phyloP scores from a whole-genome alignment of 2,113 vertebrate genomes.

The Suncus etruscus region DNA sequence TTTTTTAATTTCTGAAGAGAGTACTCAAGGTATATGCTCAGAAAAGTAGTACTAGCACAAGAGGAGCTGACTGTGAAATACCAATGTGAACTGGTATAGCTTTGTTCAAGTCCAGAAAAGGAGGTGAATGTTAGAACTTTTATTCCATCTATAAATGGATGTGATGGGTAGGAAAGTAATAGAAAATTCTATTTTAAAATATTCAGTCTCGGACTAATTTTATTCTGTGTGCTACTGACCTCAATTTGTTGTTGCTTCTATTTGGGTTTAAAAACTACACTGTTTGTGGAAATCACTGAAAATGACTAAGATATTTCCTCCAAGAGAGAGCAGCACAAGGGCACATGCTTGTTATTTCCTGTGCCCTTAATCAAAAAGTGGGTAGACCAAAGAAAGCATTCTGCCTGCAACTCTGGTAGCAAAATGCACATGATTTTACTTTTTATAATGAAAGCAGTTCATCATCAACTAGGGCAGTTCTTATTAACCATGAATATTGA shows the following conservation, averaged over 20 bases:
- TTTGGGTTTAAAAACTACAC: not conserved
- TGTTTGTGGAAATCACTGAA: not conserved
- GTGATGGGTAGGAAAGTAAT: not conserved
- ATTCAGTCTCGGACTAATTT: constrained; percentile 5
- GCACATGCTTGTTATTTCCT: not conserved
- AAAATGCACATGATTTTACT: not conserved
- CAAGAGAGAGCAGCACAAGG: not conserved
- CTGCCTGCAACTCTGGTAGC: not conserved
- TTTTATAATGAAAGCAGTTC: not conserved
- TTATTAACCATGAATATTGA: constrained; percentile 29
- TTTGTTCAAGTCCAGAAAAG: not conserved
- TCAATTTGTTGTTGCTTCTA: not conserved
- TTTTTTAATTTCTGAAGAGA: not conserved
- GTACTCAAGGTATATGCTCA: not conserved
- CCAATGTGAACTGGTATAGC: not conserved
- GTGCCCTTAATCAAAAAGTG: not conserved
- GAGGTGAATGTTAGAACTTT: not conserved
- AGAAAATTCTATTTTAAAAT: not conserved
- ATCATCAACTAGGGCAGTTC: not conserved
- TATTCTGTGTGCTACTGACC: not conserved
- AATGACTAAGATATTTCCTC: not conserved
- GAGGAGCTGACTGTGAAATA: not conserved
- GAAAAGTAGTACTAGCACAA: not conserved
- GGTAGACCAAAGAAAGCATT: not conserved
- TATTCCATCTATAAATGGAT: not conserved